Evolutionary conservation across 2,113 vertebrate genomes (phyloP).

Genomic region (Chascanopsetta lugubris): DNA sequence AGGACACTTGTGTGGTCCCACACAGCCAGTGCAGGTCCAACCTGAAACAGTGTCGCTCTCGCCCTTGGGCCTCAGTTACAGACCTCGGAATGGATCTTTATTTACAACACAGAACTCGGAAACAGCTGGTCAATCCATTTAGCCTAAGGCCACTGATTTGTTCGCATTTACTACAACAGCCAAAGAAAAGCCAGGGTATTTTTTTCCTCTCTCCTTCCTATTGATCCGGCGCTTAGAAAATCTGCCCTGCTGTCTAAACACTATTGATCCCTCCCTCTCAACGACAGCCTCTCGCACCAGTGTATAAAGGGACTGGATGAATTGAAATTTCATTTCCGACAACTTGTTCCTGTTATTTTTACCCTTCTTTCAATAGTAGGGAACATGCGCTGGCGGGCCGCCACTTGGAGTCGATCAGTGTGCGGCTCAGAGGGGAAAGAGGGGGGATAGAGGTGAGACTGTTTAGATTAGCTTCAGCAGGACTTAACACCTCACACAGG

Average conservation of each 20-base stretch:
- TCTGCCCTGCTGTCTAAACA: constrained; percentile 93
- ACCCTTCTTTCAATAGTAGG: constrained; percentile 77
- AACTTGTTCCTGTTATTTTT: constrained; percentile 92
- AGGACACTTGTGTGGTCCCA: constrained; percentile 47
- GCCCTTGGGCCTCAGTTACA: constrained; percentile 75
- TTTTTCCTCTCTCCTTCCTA: constrained; percentile 85
- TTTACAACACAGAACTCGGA: constrained; percentile 84
- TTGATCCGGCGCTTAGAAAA: constrained; percentile 92
- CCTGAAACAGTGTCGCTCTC: constrained; percentile 58
- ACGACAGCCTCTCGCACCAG: constrained; percentile 83
- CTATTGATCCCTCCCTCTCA: constrained; percentile 89
- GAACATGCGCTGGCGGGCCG: constrained; percentile 75
- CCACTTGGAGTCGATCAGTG: constrained; percentile 78
- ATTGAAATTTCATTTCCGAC: constrained; percentile 93
- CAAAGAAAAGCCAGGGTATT: constrained; percentile 84
- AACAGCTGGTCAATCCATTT: constrained; percentile 89
- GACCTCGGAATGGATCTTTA: constrained; percentile 83
- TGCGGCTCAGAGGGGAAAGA: constrained; percentile 57
- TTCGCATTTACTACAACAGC: constrained; percentile 87
- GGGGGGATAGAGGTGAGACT: constrained; percentile 46
- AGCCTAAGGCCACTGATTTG: constrained; percentile 91
- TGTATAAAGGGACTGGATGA: constrained; percentile 91
- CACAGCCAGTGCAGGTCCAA: constrained; percentile 38
- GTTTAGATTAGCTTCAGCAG: constrained; percentile 35
- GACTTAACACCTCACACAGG: constrained; percentile 30